A percentile compares a stretch with the other conserved stretches of the same genome.
These are phyloP conservation scores for Metaphire vulgaris DNA, from an alignment of 1,140 invertebrate species.

Conservation along the genomic window DNA sequence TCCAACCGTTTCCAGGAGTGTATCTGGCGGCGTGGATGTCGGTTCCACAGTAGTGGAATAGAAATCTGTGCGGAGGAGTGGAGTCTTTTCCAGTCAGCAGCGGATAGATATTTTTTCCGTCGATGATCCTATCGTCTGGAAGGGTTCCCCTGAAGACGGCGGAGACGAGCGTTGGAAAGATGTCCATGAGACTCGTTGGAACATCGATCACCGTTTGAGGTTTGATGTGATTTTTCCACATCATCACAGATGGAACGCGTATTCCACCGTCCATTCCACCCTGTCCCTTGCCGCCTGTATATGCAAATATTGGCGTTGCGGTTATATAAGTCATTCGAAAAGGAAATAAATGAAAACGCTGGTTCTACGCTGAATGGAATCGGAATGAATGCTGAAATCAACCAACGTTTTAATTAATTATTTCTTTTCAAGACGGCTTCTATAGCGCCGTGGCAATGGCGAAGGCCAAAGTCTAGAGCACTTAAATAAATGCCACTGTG, in stretches of 20 bases:
- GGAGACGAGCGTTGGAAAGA: constrained; percentile 48
- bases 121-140: constrained; percentile 35
- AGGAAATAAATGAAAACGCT: no score
- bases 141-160: constrained; percentile 31
- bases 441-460: no score
- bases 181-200: constrained; percentile 51
- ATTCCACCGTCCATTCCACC: constrained; percentile 53
- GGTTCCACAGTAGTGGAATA: constrained; percentile 47
- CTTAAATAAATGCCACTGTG: no score
- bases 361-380: no score
- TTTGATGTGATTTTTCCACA: constrained; percentile 42
- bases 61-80: constrained; percentile 39
- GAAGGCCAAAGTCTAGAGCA: no score
- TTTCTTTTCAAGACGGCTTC: no score
- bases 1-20: constrained; percentile 24
- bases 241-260: constrained; percentile 49
- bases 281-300: constrained; percentile 53
- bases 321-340: background rate
- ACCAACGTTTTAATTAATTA: no score
- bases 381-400: no score
- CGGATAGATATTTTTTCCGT: constrained; percentile 42
- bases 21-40: constrained; percentile 39
- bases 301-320: background rate
- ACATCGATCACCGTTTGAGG: constrained; percentile 36
- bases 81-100: constrained; percentile 34